Evolutionary conservation across 2,113 vertebrate genomes (phyloP).

Genomic region (Heterotis niloticus): DNA sequence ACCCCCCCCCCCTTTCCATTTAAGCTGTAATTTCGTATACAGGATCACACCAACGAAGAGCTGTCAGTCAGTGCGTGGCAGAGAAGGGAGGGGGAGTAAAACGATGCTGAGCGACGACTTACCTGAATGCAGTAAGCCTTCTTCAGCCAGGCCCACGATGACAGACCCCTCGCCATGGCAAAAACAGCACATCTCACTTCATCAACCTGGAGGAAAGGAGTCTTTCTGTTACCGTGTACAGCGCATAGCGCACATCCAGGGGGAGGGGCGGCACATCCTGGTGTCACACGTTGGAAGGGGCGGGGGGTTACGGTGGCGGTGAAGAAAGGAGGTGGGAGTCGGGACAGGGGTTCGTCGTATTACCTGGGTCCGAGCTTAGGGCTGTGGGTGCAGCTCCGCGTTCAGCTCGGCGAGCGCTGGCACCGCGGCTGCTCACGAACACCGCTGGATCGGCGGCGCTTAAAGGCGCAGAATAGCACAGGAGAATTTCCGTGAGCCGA

Average conservation of each 20-base stretch:
- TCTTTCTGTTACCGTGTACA: background rate
- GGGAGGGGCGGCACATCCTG: too few species aligned
- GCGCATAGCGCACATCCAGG: too few species aligned
- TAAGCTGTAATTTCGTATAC: too few species aligned
- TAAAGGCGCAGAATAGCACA: constrained; percentile 24
- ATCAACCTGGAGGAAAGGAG: constrained; percentile 52
- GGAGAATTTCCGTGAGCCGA: constrained; percentile 8
- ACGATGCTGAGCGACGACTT: constrained; percentile 33
- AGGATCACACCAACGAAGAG: too few species aligned
- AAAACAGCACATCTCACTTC: constrained; percentile 78
- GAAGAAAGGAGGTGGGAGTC: too few species aligned
- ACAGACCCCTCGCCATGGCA: constrained; percentile 88
- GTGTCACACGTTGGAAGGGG: too few species aligned
- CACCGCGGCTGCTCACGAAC: constrained; percentile 26
- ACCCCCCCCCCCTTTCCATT: too few species aligned
- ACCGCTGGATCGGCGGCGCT: constrained; percentile 28
- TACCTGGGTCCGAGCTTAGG: too few species aligned
- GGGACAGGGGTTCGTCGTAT: too few species aligned
- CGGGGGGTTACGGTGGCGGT: too few species aligned
- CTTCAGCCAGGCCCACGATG: constrained; percentile 84
- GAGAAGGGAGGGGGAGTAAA: background rate
- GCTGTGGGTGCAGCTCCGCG: background rate
- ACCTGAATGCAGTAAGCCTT: constrained; percentile 83
- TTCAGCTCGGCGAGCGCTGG: background rate
- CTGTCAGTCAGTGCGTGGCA: too few species aligned